A percentile compares a stretch with the other conserved stretches of the same genome.
phyloP scores from a whole-genome alignment of 2,113 vertebrate genomes.

The Crotophaga sulcirostris region DNA sequence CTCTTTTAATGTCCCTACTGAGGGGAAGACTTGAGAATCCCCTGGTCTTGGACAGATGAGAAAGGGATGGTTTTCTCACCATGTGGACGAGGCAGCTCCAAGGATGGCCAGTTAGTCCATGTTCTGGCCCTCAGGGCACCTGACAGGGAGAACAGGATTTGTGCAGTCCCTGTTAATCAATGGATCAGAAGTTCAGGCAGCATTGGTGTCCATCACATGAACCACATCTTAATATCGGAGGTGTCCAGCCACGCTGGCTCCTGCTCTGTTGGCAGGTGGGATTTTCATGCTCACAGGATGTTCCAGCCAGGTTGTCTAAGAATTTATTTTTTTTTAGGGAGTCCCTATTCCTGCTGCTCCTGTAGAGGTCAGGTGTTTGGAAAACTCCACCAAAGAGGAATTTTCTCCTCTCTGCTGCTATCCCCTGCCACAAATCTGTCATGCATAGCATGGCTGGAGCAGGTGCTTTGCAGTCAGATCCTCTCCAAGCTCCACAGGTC shows the following conservation, averaged over 20 bases:
- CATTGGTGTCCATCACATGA: neutral
- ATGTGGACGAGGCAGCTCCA: neutral
- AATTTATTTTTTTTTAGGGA: neutral
- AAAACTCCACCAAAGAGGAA: neutral
- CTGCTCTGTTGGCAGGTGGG: neutral
- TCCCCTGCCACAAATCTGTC: accelerated
- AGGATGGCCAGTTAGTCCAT: neutral
- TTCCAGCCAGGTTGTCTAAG: neutral
- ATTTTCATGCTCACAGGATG: neutral
- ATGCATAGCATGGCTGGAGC: neutral
- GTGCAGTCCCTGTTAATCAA: neutral
- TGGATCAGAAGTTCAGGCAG: neutral
- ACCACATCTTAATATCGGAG: too few species aligned
- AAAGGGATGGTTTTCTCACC: neutral
- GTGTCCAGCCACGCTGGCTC: neutral
- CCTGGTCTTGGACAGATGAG: accelerated
- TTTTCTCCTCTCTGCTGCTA: neutral
- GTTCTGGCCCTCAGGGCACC: neutral
- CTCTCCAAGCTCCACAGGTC: neutral
- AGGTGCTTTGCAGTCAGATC: neutral
- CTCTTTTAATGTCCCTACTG: too few species aligned
- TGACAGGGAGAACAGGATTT: neutral
- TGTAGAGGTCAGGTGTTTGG: neutral
- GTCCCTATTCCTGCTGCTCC: neutral
- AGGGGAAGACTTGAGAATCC: neutral